These are phyloP conservation scores for Hypotaenidia philippensis DNA, from an alignment of 2,797 vertebrate species.

Conservation along the genomic window DNA sequence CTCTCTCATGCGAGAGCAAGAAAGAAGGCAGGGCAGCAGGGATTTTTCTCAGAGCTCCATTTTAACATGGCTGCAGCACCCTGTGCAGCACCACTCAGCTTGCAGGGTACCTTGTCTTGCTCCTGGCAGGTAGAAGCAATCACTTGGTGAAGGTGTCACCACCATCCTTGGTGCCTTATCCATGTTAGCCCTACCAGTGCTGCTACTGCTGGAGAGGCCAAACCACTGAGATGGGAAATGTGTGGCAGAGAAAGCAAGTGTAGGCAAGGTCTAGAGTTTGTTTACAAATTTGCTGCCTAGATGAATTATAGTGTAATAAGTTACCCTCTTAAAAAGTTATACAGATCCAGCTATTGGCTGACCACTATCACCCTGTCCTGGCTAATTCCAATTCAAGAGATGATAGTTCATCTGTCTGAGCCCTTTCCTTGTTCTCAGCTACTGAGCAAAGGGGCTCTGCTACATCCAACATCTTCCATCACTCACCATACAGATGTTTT, in stretches of 20 bases:
- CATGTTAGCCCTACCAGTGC: neutral
- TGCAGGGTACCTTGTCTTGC: neutral
- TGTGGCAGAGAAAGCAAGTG: neutral
- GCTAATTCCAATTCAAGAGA: neutral
- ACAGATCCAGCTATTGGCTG: neutral
- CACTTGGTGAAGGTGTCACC: neutral
- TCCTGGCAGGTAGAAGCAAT: accelerated
- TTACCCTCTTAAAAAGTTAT: neutral
- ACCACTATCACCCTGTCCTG: neutral
- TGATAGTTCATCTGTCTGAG: neutral
- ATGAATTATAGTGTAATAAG: neutral
- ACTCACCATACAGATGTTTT: neutral
- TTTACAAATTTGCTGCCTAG: neutral
- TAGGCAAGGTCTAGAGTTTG: neutral
- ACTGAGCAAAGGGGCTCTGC: neutral
- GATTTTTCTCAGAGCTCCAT: neutral
- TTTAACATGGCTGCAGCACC: accelerated
- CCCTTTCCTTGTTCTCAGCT: neutral
- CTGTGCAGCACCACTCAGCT: neutral
- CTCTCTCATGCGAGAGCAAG: neutral
- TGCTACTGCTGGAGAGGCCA: neutral
- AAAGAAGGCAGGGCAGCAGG: neutral
- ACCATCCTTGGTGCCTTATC: neutral
- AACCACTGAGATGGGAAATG: neutral
- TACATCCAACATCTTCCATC: neutral